Evolutionary conservation across 2,113 vertebrate genomes (phyloP), one percentile per base, ranked within the genome.

Genomic region (Zingel zingel): DNA sequence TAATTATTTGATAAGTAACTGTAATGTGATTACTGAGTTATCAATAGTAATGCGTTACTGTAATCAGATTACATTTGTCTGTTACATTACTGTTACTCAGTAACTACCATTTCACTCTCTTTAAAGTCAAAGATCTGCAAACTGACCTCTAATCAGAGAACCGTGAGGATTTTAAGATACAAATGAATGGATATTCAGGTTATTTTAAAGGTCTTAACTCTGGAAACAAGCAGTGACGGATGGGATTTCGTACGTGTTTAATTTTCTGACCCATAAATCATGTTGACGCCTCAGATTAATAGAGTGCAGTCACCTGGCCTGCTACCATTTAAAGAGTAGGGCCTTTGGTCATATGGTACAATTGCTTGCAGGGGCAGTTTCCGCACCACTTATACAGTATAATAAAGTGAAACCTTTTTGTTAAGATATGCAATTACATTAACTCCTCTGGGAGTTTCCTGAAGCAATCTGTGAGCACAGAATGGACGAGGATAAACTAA

Each of bases 261-360:
- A 68, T 80, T 33, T 33, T 9, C 36, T 53, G 57, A 66, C 43
- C 59, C 81, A 84, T 84, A 45, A 83, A 89, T 86, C 85, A 83
- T 5, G 39, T 25, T 59, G 66, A 11, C 33, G 23, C 14, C 59
- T 74, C 58, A 12, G 6, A n/a, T 74, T 77, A 75, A 64, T 63
- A 4, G 13, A 58, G 62, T 1, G 0, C 58, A 16, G 51, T 54
- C 30, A n/a, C 53, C 50, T 33, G 33, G 43, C 13, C 62, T 36
- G 59, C 30, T 13, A 6, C 54, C 1, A 15, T 30, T 79, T 61
- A 25, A 33, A 19, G n/a, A 15, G 50, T 10, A 6, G 23, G n/a
- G 16, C 30, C n/a, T 19, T 45, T 51, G 30, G 19, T 39, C 6
- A n/a, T 33, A 0, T 30, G 30, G 54, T 16, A 0, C 14, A 6